phyloP scores from a whole-genome alignment of 2,797 vertebrate species.

The Mionectes olivaceus region DNA sequence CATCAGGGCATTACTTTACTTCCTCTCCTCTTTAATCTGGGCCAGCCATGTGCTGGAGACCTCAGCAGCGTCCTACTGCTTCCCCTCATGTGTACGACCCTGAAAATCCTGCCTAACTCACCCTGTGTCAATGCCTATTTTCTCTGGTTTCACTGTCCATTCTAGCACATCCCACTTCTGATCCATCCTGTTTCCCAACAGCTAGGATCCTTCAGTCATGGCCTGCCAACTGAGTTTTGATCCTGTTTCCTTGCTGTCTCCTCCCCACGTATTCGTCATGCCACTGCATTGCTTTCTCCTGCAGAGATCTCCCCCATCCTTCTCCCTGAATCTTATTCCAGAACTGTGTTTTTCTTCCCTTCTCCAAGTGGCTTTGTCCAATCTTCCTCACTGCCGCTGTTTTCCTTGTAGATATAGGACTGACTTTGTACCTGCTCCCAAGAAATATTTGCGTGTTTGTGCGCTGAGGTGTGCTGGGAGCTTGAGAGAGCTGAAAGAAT shows the following conservation, averaged over 20 bases:
- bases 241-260: background rate
- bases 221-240: background rate
- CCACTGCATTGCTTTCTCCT: background rate
- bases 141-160: background rate
- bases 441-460: background rate
- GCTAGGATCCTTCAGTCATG: background rate
- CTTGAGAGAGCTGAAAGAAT: background rate
- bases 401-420: background rate
- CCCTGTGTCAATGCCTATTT: background rate
- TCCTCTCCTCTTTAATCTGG: background rate
- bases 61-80: background rate
- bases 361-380: background rate
- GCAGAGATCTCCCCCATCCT: background rate
- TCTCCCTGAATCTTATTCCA: background rate
- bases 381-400: background rate
- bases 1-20: background rate
- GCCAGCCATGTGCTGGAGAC: background rate
- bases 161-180: background rate
- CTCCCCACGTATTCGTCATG: background rate
- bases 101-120: background rate
- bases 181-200: background rate
- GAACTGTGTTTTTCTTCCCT: background rate
- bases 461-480: background rate
- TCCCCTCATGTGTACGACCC: fast-evolving
- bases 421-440: background rate